Evolutionary conservation across 1,140 invertebrate species (phyloP).

Genomic region (Magallana angulata): DNA sequence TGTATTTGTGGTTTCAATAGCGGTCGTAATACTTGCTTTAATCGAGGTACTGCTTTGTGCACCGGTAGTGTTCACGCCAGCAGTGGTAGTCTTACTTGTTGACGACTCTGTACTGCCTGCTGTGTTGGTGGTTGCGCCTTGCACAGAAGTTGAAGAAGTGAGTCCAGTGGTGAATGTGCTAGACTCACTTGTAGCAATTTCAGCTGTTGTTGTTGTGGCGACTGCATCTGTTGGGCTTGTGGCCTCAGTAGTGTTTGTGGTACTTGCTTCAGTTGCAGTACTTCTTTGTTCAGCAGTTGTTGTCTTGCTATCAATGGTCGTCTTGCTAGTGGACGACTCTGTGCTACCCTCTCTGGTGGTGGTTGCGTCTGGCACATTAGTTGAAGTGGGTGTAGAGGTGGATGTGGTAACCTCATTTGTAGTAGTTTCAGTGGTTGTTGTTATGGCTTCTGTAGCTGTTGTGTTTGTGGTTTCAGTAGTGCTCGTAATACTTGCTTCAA

Average conservation of each 20-base stretch:
- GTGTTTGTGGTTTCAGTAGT: no score
- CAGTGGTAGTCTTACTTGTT: not conserved
- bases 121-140: not conserved
- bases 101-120: not conserved
- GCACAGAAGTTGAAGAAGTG: no score
- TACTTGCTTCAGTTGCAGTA: not conserved
- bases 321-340: not conserved
- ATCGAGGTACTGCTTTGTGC: not conserved
- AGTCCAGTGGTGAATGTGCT: not conserved
- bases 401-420: no score
- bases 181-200: not conserved
- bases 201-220: not conserved
- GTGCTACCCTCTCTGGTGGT: not conserved
- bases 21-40: not conserved
- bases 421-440: no score
- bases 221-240: not conserved
- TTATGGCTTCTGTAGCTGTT: no score
- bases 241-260: not conserved
- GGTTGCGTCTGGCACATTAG: no score
- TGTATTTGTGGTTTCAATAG: not conserved
- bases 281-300: not conserved
- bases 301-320: not conserved
- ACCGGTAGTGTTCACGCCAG: not conserved
- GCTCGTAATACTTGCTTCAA: no score
- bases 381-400: no score